phyloP scores from a whole-genome alignment of 2,113 vertebrate species.

The Motacilla tschutschensis region DNA sequence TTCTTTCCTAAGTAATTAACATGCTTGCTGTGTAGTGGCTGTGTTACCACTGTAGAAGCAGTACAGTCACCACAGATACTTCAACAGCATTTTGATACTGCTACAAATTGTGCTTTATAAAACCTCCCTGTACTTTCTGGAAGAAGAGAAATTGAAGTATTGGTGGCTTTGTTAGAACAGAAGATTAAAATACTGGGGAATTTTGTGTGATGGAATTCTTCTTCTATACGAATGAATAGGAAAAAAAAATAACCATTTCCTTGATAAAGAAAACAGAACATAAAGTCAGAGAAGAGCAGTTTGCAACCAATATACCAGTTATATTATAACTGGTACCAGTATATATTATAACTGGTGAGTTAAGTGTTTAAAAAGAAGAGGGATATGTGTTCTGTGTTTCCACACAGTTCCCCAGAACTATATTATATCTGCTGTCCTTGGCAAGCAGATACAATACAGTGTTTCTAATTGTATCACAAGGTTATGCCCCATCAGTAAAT shows the following conservation, averaged over 20 bases:
- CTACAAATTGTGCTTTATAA: background rate
- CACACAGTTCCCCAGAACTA: background rate
- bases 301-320: background rate
- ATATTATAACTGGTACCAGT: background rate
- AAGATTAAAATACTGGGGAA: background rate
- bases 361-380: background rate
- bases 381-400: background rate
- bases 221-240: background rate
- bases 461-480: background rate
- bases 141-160: background rate
- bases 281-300: background rate
- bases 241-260: background rate
- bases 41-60: background rate
- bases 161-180: background rate
- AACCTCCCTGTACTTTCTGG: background rate
- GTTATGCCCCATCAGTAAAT: background rate
- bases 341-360: background rate
- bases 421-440: background rate
- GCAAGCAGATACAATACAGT: background rate
- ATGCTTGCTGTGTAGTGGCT: background rate
- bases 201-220: background rate
- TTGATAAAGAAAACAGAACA: background rate
- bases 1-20: background rate
- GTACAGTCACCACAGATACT: background rate
- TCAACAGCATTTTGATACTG: background rate